Conservation (phyloP, 1,140 invertebrate genomes). For the Drosophila oshimai region DNA sequence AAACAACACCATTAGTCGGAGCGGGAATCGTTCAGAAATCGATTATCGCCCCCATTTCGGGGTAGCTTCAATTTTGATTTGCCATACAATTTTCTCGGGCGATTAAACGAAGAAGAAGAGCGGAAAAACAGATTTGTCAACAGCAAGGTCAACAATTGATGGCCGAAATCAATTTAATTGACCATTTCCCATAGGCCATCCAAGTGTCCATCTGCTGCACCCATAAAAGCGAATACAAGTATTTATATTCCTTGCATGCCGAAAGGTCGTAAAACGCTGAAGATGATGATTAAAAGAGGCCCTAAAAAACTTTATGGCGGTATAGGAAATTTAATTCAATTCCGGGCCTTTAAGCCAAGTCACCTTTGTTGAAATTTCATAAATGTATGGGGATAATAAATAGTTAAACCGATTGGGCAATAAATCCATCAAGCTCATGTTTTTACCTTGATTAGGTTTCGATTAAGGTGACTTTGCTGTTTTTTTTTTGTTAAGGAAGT, state of each 20-base stretch:
- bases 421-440: background rate
- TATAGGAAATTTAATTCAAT: conserved; percentile 11
- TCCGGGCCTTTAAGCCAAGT: background rate
- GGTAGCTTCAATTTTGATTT: conserved; percentile 37
- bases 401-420: conserved; percentile 7
- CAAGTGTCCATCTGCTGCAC: conserved; percentile 39
- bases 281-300: conserved; percentile 12
- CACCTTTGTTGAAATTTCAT: background rate
- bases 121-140: conserved; percentile 50
- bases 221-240: conserved; percentile 31
- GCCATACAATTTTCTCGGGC: conserved; percentile 40
- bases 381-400: conserved; percentile 11
- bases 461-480: background rate
- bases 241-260: conserved; percentile 49
- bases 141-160: conserved; percentile 46
- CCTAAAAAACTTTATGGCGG: conserved; percentile 18
- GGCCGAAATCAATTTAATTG: conserved; percentile 48
- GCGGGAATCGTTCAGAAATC: conserved; percentile 58
- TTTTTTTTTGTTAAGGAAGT: background rate
- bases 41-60: conserved; percentile 47
- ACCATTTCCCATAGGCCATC: conserved; percentile 36
- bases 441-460: background rate
- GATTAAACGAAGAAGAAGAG: conserved; percentile 31
- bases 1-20: conserved; percentile 16
- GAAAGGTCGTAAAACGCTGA: conserved; percentile 35